Evolutionary conservation across 2,888 invertebrate species (phyloP).

Genomic region (Drosophila gaucha): DNA sequence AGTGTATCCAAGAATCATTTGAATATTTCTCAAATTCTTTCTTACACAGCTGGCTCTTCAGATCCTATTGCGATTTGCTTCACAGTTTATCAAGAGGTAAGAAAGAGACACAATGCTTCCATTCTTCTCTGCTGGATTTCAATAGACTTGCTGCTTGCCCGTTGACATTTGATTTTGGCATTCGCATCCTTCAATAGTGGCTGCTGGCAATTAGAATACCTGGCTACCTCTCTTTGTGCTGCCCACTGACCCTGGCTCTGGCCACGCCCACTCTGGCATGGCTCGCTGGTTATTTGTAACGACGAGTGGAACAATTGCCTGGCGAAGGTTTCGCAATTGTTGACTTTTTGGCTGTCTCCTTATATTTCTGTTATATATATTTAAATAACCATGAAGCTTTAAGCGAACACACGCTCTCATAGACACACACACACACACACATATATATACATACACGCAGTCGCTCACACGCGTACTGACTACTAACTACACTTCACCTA

Average conservation of each 20-base stretch:
- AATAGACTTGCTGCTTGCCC: conserved; percentile 7
- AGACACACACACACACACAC: conserved; percentile 5
- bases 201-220: conserved; percentile 62
- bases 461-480: conserved; percentile 1
- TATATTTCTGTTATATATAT: conserved; percentile 16
- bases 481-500: conserved; percentile 48
- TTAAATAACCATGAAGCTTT: conserved; percentile 51
- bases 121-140: not conserved
- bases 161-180: conserved; percentile 12
- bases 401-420: conserved; percentile 40
- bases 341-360: conserved; percentile 24
- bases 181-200: conserved; percentile 8
- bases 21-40: too few species aligned
- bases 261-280: conserved; percentile 14
- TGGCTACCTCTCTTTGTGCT: conserved; percentile 39
- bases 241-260: conserved; percentile 10
- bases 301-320: conserved; percentile 31
- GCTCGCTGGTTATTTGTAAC: conserved; percentile 10
- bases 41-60: too few species aligned
- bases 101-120: not conserved
- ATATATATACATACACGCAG: conserved; percentile 9
- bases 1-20: too few species aligned
- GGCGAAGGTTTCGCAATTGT: conserved; percentile 26
- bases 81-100: not conserved
- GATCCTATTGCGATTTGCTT: too few species aligned